These are phyloP conservation scores for Meloidogyne floridensis DNA, from an alignment of 1,140 invertebrate species.

Conservation along the genomic window DNA sequence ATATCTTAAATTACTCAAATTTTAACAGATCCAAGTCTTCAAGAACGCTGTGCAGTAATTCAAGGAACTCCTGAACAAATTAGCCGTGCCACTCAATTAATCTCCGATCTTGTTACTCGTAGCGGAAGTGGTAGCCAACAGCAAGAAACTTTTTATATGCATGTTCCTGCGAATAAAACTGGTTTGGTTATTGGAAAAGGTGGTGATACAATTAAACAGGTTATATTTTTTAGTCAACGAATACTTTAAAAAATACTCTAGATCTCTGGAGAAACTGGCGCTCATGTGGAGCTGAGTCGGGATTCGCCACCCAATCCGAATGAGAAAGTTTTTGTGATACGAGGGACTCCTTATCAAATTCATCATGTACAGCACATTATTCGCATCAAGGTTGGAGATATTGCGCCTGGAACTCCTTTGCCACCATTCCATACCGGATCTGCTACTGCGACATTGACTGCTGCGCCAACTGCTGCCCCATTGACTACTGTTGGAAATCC, in stretches of 20 bases:
- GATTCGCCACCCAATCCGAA: slow-evolving; percentile 73
- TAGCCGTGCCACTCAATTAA: slow-evolving; percentile 81
- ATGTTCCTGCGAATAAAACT: slow-evolving; percentile 86
- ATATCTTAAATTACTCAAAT: slow-evolving; percentile 26
- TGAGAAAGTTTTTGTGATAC: slow-evolving; percentile 84
- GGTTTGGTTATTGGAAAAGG: slow-evolving; percentile 93
- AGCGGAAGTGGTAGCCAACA: slow-evolving; percentile 36
- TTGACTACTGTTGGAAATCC: slow-evolving; percentile 36
- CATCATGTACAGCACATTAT: slow-evolving; percentile 91
- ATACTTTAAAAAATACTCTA: slow-evolving; percentile 26
- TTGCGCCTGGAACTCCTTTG: slow-evolving; percentile 63
- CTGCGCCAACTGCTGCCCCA: slow-evolving; percentile 29
- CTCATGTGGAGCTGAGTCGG: slow-evolving; percentile 85
- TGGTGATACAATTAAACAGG: slow-evolving; percentile 88
- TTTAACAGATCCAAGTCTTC: slow-evolving; percentile 78
- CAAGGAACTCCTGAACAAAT: slow-evolving; percentile 84
- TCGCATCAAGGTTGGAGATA: slow-evolving; percentile 84
- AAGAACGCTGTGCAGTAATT: slow-evolving; percentile 81
- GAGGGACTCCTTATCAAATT: slow-evolving; percentile 87
- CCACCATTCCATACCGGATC: slow-evolving; percentile 52
- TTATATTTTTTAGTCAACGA: slow-evolving; percentile 78
- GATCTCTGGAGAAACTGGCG: slow-evolving; percentile 70
- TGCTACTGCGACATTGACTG: slow-evolving; percentile 12
- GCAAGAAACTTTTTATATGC: slow-evolving; percentile 77
- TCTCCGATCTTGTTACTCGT: slow-evolving; percentile 76